Conservation (phyloP, 2,797 vertebrate genomes). For the Dipus sagitta region DNA sequence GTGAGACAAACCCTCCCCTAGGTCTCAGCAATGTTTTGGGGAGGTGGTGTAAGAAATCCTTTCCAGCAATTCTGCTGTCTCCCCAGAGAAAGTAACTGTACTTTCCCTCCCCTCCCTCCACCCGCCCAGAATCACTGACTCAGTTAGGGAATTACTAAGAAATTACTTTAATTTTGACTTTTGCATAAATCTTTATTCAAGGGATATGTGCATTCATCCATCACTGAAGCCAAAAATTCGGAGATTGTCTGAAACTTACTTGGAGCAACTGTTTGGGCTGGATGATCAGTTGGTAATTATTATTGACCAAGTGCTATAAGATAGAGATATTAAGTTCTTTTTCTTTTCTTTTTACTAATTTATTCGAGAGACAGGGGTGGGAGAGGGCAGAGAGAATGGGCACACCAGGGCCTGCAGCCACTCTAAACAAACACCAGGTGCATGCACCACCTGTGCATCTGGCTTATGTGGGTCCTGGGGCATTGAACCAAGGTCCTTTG, state of each 20-base stretch:
- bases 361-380: too few species aligned
- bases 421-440: too few species aligned
- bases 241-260: slow-evolving; percentile 82
- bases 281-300: slow-evolving; percentile 87
- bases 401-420: too few species aligned
- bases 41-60: not conserved
- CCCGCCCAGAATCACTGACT: not conserved
- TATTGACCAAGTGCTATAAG: slow-evolving; percentile 28
- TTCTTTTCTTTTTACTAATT: too few species aligned
- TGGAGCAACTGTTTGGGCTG: slow-evolving; percentile 84
- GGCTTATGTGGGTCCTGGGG: too few species aligned
- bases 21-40: not conserved
- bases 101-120: not conserved
- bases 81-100: not conserved
- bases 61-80: not conserved
- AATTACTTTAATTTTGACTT: slow-evolving; percentile 44
- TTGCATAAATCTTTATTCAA: slow-evolving; percentile 78
- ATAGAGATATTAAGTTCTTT: slow-evolving; percentile 11
- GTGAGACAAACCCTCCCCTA: not conserved
- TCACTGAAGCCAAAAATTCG: slow-evolving; percentile 80
- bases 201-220: slow-evolving; percentile 87
- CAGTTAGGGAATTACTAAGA: slow-evolving; percentile 36
- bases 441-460: too few species aligned
- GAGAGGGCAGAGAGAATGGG: too few species aligned
- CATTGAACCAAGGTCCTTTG: too few species aligned